A percentile compares a stretch with the other conserved stretches of the same genome.
Evolutionary conservation across 2,797 vertebrate species (phyloP).

Genomic region (Cyclopterus lumpus): DNA sequence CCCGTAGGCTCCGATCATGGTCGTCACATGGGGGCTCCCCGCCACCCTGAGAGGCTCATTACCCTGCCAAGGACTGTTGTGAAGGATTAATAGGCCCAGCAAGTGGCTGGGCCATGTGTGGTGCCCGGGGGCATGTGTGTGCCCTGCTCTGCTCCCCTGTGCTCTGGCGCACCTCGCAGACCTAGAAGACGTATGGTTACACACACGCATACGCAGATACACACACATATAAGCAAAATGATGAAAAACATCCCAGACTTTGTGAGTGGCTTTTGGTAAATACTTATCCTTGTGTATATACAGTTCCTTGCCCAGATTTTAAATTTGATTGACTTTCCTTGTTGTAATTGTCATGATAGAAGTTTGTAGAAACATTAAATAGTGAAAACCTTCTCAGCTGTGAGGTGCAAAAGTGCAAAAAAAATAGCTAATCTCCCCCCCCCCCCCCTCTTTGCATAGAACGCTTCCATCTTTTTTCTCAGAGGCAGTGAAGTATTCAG

Average conservation of each 20-base stretch:
- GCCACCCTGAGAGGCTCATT: constrained; percentile 83
- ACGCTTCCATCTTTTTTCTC: not conserved
- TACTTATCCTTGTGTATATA: not conserved
- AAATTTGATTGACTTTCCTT: not conserved
- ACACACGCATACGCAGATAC: constrained; percentile 9
- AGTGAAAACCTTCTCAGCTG: not conserved
- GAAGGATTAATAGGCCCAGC: constrained; percentile 82
- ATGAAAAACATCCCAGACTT: constrained; percentile 10
- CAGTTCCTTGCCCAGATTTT: not conserved
- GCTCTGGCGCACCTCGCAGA: constrained; percentile 55
- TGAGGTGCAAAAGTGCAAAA: not conserved
- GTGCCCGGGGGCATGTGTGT: constrained; percentile 56
- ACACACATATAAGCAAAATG: not conserved
- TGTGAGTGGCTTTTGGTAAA: not conserved
- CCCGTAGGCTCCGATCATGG: constrained; percentile 64
- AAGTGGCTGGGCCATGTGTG: constrained; percentile 65
- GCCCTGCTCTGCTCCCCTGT: constrained; percentile 61
- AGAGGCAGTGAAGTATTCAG: not conserved
- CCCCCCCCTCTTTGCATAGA: not conserved
- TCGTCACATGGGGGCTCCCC: constrained; percentile 70
- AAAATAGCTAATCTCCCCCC: no score
- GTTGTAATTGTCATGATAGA: not conserved
- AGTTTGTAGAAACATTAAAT: not conserved
- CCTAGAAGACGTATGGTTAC: constrained; percentile 20
- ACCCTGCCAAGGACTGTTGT: constrained; percentile 77